Evolutionary conservation across 2,113 vertebrate genomes (phyloP).

Genomic region (Paramisgurnus dabryanus): DNA sequence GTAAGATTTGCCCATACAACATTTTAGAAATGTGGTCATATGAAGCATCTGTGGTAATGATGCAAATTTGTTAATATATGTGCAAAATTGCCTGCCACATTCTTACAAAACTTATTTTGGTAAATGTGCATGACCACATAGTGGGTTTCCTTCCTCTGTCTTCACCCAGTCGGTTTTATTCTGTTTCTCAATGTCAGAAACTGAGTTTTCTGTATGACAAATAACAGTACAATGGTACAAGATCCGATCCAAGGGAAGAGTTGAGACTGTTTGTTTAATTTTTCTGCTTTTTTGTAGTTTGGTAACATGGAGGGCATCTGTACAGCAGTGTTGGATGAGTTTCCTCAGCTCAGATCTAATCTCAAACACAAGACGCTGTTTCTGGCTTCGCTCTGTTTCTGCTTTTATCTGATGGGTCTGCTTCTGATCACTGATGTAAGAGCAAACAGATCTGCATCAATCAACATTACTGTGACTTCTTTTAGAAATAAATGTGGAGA

Average conservation of each 20-base stretch:
- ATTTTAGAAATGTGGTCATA: background rate
- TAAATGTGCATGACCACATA: background rate
- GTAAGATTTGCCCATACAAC: background rate
- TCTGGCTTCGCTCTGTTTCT: constrained; percentile 74
- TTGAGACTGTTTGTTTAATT: background rate
- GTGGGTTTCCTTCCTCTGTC: background rate
- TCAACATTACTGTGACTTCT: no score
- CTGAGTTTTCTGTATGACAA: no score
- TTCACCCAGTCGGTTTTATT: no score
- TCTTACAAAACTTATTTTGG: constrained; percentile 4
- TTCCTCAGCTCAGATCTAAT: constrained; percentile 72
- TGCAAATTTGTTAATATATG: constrained; percentile 11
- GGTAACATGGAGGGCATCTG: constrained; percentile 85
- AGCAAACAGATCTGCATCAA: background rate
- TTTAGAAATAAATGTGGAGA: no score
- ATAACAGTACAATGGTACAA: no score
- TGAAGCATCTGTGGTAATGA: background rate
- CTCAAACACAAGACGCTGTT: constrained; percentile 75
- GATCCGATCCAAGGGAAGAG: no score
- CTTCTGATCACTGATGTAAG: constrained; percentile 78
- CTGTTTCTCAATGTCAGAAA: no score
- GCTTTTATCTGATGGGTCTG: constrained; percentile 79
- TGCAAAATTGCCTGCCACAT: background rate
- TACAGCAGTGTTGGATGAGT: constrained; percentile 79
- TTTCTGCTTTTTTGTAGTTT: constrained; percentile 67